Evolutionary conservation across 2,888 invertebrate genomes (phyloP), one percentile per base, ranked within the genome.

Genomic region (Hyles lineata): DNA sequence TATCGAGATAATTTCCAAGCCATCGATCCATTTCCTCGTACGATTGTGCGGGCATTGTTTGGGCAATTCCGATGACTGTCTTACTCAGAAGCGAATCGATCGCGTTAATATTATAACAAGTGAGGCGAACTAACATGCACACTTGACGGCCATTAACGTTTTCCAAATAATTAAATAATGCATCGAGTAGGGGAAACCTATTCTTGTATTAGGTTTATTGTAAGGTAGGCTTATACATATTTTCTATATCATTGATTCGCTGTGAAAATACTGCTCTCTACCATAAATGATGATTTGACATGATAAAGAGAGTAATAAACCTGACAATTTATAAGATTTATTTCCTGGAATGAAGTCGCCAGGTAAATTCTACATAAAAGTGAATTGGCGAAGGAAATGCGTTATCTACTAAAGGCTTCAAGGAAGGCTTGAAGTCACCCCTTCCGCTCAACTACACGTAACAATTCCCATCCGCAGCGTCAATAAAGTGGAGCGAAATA

Each of bases 31-130:
- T 25, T 72, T 67, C 72, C 67, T 58, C 67, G 72, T 63, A 71
- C 52, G 23, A 67, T 58, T 58, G 23, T 62, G n/a, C 52, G 63
- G 23, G 43, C 60, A 72, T 72, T 72, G 72, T 70, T 60, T 69
- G 73, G 77, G 77, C 74, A 73, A 77, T 80, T 77, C 79, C 77
- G 74, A 77, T 77, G 78, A 78, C 74, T 72, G 73, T 59, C 35
- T 43, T 80, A 77, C 80, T 67, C 25, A 77, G 80, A 80, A 80
- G 9, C 61, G 67, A 74, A 77, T 79, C 78, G 75, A 80, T 78
- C 75, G 73, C 63, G 72, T 77, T 71, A 74, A 79, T 75, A 76
- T 77, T 77, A 74, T 69, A 60, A 23, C 43, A 59, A 29, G 11
- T 25, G 50, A 15, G 25, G 19, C 35, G 29, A 59, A 25, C 35